Evolutionary conservation across 2,888 invertebrate species (phyloP), one percentile per base, ranked within the genome.

Genomic region (Euzophera pinguis): DNA sequence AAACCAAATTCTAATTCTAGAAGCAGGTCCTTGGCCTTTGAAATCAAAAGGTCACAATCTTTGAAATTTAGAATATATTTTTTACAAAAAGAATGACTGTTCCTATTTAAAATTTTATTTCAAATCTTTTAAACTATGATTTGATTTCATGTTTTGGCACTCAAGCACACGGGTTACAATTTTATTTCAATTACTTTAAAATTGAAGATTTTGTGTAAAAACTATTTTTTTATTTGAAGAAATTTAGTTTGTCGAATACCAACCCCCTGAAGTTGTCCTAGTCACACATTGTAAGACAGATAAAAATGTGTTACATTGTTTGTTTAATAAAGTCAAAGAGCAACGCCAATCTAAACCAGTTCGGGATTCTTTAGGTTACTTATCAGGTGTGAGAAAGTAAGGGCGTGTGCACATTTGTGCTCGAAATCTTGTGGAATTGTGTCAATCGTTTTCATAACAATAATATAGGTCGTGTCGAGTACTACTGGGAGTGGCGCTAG

Each of bases 321-420:
- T 51, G 37, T 48, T 42, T 47, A 54, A 53, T 48, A 55, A 60
- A 58, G 58, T 59, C 53, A 54, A 57, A 61, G 57, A 55, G 61
- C 58, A 65, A 63, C 60, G 57, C 63, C 59, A 50, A 45, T 32
- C 53, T 50, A 27, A 34, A 47, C 50, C 47, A 51, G 47, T 32
- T 32, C 47, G 39, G 50, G 42, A 22, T 42, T 43, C 22, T 53
- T 52, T 49, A 43, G 53, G 55, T 52, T 50, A 52, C 54, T 73
- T 77, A 78, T 80, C 78, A 59, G 57, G 55, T 60, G 61, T 53
- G 65, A 58, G 72, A 58, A 69, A 73, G 14, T 45, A 16, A 45
- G 16, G 45, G 45, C 8, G 14, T 32, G 0, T 43, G 1, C 17
- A 43, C 29, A 43, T 37, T 9, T 37, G 37, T 35, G 5, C 10